These are phyloP conservation scores for Acanthopleura granulata DNA, from an alignment of 2,888 invertebrate genomes.

Conservation along the genomic window DNA sequence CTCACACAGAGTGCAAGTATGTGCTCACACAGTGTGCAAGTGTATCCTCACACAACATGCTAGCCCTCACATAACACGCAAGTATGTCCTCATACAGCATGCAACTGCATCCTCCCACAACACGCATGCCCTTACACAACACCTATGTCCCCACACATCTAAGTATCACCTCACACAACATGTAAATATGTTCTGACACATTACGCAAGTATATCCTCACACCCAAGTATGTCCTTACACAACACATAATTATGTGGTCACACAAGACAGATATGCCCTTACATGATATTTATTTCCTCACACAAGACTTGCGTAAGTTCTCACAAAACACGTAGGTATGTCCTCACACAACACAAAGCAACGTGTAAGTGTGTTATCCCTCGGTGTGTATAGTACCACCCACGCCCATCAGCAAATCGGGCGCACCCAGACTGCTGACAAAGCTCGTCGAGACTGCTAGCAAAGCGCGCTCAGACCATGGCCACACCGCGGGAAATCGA, in stretches of 20 bases:
- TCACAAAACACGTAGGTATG: constrained; percentile 2
- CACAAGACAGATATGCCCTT: too few species aligned
- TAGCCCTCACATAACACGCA: constrained; percentile 4
- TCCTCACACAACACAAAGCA: too few species aligned
- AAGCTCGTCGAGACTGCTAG: too few species aligned
- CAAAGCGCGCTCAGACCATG: too few species aligned
- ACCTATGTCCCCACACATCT: too few species aligned
- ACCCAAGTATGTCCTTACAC: not conserved
- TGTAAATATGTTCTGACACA: constrained; percentile 83
- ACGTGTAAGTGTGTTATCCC: too few species aligned
- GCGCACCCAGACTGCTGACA: too few species aligned
- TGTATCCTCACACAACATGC: constrained; percentile 3
- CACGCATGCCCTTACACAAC: not conserved
- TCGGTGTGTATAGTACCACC: too few species aligned
- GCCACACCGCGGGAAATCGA: too few species aligned
- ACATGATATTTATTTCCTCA: too few species aligned
- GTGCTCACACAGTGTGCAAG: not conserved
- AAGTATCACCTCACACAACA: not conserved
- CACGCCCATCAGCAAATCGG: too few species aligned
- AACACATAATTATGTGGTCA: not conserved
- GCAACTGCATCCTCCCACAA: not conserved
- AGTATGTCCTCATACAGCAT: not conserved
- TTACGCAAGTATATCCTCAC: constrained; percentile 92
- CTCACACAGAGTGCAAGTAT: not conserved
- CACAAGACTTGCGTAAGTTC: not conserved